Percentiles rank a stretch among this genome's conserved stretches.
Evolutionary conservation across 1,140 invertebrate species (phyloP).

Genomic region (Condylostylus longicornis): DNA sequence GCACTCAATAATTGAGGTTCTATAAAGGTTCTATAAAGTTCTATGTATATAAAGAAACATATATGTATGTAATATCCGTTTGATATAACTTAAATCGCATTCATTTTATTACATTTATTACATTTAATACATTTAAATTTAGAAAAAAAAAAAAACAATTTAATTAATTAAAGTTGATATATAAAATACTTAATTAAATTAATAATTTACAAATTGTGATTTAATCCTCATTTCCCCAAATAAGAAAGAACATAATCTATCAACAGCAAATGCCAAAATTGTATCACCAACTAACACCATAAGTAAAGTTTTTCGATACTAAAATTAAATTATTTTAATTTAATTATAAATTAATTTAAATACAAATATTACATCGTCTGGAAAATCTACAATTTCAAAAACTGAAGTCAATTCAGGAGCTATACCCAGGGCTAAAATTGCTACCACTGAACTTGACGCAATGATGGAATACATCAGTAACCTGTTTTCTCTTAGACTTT

Average conservation of each 20-base stretch:
- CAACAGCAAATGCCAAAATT: slow-evolving; percentile 62
- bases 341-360: slow-evolving; percentile 2
- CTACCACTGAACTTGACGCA: slow-evolving; percentile 52
- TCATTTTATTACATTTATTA: too few relatives aligned
- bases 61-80: too few relatives aligned
- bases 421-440: slow-evolving; percentile 59
- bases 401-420: slow-evolving; percentile 61
- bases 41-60: too few relatives aligned
- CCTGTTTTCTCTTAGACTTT: slow-evolving; percentile 82
- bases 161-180: too few relatives aligned
- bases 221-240: slow-evolving; percentile 47
- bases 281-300: slow-evolving; percentile 69
- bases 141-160: too few relatives aligned
- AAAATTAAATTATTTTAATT: slow-evolving; percentile 32
- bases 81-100: too few relatives aligned
- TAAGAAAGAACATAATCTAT: slow-evolving; percentile 71
- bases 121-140: too few relatives aligned
- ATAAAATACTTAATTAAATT: too few relatives aligned
- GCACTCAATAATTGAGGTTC: too few relatives aligned
- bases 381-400: slow-evolving; percentile 84
- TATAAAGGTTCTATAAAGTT: too few relatives aligned
- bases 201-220: slow-evolving; percentile 22
- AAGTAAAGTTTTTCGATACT: slow-evolving; percentile 76
- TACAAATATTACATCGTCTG: slow-evolving; percentile 50
- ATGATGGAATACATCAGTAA: slow-evolving; percentile 80